Percentiles rank a stretch among this genome's conserved stretches.
These are phyloP conservation scores for Phoxinus phoxinus DNA, from an alignment of 2,113 vertebrate species.

Conservation along the genomic window DNA sequence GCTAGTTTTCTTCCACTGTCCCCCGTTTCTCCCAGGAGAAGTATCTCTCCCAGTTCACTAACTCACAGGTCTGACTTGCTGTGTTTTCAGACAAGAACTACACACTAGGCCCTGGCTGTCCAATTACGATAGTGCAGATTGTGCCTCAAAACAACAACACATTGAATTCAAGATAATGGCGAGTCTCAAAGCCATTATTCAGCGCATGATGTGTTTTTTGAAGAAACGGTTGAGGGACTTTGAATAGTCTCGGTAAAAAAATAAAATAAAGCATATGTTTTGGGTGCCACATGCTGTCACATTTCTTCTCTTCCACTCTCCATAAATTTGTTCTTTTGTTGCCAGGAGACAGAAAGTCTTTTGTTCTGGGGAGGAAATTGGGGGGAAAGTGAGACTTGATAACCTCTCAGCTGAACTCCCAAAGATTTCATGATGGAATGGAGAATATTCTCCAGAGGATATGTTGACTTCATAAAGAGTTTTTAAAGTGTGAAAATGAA, in stretches of 20 bases:
- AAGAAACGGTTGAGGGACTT: slow-evolving; percentile 39
- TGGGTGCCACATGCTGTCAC: slow-evolving; percentile 32
- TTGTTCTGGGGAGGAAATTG: slow-evolving; percentile 43
- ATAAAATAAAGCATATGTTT: slow-evolving; percentile 37
- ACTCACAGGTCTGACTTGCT: slow-evolving; percentile 61
- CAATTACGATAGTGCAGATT: slow-evolving; percentile 44
- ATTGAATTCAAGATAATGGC: slow-evolving; percentile 39
- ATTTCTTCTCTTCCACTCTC: slow-evolving; percentile 43
- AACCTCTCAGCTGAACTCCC: slow-evolving; percentile 46
- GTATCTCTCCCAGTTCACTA: slow-evolving; percentile 60
- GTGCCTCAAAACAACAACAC: slow-evolving; percentile 39
- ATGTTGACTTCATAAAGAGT: slow-evolving; percentile 55
- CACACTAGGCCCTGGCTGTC: slow-evolving; percentile 30
- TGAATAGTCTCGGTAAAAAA: slow-evolving; percentile 33
- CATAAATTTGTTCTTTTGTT: slow-evolving; percentile 43
- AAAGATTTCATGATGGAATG: slow-evolving; percentile 47
- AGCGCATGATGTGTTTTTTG: slow-evolving; percentile 38
- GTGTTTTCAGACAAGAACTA: slow-evolving; percentile 45
- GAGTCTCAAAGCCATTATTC: slow-evolving; percentile 47
- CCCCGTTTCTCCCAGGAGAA: slow-evolving; percentile 59
- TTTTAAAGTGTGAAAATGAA: slow-evolving; percentile 52
- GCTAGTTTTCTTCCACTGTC: slow-evolving; percentile 62
- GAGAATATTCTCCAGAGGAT: slow-evolving; percentile 49
- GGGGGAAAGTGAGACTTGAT: slow-evolving; percentile 39
- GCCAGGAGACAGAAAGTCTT: slow-evolving; percentile 38